Evolutionary conservation across 1,140 invertebrate genomes (phyloP), one percentile per base, ranked within the genome.

Genomic region (Oryzaephilus surinamensis): DNA sequence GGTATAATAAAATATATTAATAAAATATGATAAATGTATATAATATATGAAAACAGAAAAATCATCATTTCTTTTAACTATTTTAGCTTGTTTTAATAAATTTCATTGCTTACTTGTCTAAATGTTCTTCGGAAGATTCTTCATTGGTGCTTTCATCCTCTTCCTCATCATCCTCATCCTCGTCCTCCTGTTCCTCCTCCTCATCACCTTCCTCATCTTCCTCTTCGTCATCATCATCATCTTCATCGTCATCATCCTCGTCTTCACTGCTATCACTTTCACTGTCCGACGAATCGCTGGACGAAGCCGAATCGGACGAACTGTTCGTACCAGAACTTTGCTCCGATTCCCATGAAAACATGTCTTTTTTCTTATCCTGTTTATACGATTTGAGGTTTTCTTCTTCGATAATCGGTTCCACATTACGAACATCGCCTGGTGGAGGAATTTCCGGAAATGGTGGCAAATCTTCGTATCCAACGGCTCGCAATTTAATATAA

Each of bases 401-500:
- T 11, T 45, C 42, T 27, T 50, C 50, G 3, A 52, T 18, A 2
- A 67, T 67, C 26, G 70, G 68, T 38, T 78, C 76, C 19, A 90
- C 80, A 57, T 89, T 84, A 32, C 92, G 69, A 0, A 93, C 79
- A 4, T 71, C 65, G 1, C 84, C 66, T 58, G 91, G 84, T 3
- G 88, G 82, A 1, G 83, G 74, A 5, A 69, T 66, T 16, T 73
- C 67, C 0, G 95, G 93, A 58, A 94, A 96, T 4, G 73, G 60
- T 3, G 94, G 92, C 31, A 99, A 67, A 38, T 92, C 78, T 36
- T 84, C 77, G 63, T 99, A 98, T 4, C 91, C 92, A 23, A 63
- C 69, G 1, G 91, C 86, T 32, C 78, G 69, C 50, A 77, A 74
- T 50, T 96, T 93, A 16, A 98, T 71, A 56, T 94, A 90, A 67